Conservation (phyloP, 2,888 invertebrate species). For the Tuberolachnus salignus region DNA sequence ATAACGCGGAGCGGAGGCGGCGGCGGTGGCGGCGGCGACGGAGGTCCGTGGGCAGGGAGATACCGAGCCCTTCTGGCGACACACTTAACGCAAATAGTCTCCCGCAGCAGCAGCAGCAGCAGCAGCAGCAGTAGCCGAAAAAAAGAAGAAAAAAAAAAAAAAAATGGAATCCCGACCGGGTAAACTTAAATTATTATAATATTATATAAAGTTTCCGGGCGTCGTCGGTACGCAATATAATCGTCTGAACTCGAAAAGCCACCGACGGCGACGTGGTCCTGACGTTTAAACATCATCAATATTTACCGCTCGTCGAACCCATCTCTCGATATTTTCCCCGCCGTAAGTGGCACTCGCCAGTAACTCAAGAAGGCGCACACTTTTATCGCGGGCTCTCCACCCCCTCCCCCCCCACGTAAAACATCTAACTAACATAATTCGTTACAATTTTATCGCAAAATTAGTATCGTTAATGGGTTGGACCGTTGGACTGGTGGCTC, state of each 20-base stretch:
- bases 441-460: too few species aligned
- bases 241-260: not conserved
- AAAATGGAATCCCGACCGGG: not conserved
- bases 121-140: not conserved
- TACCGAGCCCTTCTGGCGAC: constrained; percentile 23
- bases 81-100: constrained; percentile 37
- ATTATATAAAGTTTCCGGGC: constrained; percentile 33
- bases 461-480: too few species aligned
- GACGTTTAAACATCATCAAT: constrained; percentile 44
- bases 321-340: not conserved
- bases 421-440: too few species aligned
- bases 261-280: constrained; percentile 4
- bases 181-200: constrained; percentile 28
- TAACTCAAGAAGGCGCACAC: too few species aligned
- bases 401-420: too few species aligned
- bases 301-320: constrained; percentile 3
- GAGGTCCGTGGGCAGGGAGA: not conserved
- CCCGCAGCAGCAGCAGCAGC: not conserved
- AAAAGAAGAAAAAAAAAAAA: not conserved
- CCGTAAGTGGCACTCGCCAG: too few species aligned
- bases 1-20: constrained; percentile 5
- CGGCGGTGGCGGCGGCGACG: not conserved
- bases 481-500: too few species aligned
- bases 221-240: not conserved
- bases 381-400: too few species aligned